These are phyloP conservation scores for Zosterops hypoxanthus DNA, from an alignment of 2,113 vertebrate genomes.

Conservation along the genomic window DNA sequence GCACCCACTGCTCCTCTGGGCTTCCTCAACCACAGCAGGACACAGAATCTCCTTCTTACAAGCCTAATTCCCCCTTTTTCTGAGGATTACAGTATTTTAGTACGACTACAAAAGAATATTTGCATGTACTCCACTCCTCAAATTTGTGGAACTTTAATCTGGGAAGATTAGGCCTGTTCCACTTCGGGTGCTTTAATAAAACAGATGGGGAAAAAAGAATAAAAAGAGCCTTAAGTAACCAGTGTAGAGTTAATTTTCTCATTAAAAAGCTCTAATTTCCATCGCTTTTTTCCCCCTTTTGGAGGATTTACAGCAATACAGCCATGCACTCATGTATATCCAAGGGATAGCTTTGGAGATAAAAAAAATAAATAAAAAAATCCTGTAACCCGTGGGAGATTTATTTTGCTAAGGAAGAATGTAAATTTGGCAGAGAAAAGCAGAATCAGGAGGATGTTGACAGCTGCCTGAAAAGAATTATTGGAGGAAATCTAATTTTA, in stretches of 20 bases:
- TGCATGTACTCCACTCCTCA: background rate
- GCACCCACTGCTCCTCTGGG: background rate
- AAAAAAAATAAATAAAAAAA: background rate
- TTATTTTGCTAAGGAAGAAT: constrained; percentile 22
- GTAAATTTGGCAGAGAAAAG: background rate
- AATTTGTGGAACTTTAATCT: background rate
- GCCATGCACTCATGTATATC: background rate
- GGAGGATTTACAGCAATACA: background rate
- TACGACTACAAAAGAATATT: background rate
- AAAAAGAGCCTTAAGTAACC: background rate
- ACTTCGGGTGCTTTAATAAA: background rate
- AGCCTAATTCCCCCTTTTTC: background rate
- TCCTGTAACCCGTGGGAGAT: background rate
- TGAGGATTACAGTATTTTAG: background rate
- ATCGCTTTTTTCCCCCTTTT: background rate
- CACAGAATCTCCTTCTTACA: background rate
- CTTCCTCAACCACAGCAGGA: background rate
- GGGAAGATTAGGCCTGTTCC: background rate
- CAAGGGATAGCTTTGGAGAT: background rate
- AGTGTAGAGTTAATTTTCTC: constrained; percentile 15
- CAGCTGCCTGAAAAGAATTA: constrained; percentile 1
- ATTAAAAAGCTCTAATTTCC: constrained; percentile 26
- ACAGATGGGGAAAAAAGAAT: background rate
- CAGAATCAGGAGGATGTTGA: background rate
- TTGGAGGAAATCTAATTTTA: constrained; percentile 15